Evolutionary conservation across 35 echinoderm and acorn worm genomes (phyloP).

Genomic region (Amphiura filiformis): DNA sequence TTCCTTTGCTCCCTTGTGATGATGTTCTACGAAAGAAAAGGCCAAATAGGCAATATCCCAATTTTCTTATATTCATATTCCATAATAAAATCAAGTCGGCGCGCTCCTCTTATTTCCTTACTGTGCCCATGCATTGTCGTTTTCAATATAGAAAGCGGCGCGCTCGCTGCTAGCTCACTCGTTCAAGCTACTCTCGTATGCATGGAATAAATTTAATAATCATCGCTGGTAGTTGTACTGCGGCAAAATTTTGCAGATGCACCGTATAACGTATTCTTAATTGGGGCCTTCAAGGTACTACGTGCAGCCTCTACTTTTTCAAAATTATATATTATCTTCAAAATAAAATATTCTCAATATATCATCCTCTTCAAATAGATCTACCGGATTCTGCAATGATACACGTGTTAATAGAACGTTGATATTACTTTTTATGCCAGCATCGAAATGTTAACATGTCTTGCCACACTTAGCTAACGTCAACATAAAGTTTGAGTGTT

Average conservation of each 20-base stretch:
- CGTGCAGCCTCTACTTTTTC: background rate
- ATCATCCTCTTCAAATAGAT: no score
- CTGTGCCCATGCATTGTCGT: background rate
- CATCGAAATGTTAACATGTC: no score
- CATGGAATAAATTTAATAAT: constrained; percentile 16
- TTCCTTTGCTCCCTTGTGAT: background rate
- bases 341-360: no score
- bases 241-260: background rate
- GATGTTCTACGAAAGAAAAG: background rate
- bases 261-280: constrained; percentile 8
- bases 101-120: background rate
- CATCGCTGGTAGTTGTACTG: background rate
- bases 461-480: no score
- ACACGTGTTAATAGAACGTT: no score
- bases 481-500: no score
- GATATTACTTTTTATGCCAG: no score
- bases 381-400: no score
- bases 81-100: background rate
- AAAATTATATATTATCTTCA: no score
- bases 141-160: background rate
- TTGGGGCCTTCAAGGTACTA: background rate
- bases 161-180: background rate
- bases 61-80: background rate
- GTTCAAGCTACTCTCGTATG: background rate
- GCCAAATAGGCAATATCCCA: background rate